Evolutionary conservation across 2,797 vertebrate species (phyloP), one percentile per base, ranked within the genome.

Genomic region (Podargus strigoides): DNA sequence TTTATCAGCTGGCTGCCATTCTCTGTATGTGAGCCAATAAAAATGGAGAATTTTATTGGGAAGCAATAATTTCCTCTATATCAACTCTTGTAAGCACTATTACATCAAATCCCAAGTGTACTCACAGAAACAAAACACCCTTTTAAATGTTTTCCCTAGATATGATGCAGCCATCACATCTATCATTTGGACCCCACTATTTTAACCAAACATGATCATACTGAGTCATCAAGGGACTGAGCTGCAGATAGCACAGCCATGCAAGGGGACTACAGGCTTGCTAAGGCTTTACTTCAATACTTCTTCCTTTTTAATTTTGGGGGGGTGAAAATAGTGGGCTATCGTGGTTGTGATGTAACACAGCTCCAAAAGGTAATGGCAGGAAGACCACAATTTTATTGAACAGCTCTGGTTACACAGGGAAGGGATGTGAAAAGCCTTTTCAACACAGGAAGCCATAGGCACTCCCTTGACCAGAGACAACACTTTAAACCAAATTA

Each of bases 31-130:
- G 62, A 93, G 94, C 93, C 95, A 97, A 91, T 96, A 96, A 96
- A 96, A 97, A 97, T 95, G 85, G 83, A 73, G 85, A 95, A 90
- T 93, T 96, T 96, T 96, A 97, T 95, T 96, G 94, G 72, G 92
- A 94, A 93, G 89, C 75, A 94, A 95, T 95, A 91, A 94, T 96
- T 96, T 96, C 89, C 92, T 92, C 74, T 94, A 12, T 90, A 96
- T 95, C 87, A 95, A 90, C 91, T 78, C 87, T 93, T 84, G 68
- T 60, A 89, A 96, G 62, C 37, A 67, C 92, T 94, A 92, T 96
- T 94, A 87, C 86, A 94, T 90, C 90, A 95, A 95, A 90, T 87
- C 56, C 55, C 93, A 94, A 93, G 85, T 56, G 94, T 89, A 62
- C 37, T 85, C 75, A 58, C 83, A 94, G 69, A 94, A 95, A 96